phyloP scores from a whole-genome alignment of 2,888 invertebrate species.

The Pediacus dermestoides region DNA sequence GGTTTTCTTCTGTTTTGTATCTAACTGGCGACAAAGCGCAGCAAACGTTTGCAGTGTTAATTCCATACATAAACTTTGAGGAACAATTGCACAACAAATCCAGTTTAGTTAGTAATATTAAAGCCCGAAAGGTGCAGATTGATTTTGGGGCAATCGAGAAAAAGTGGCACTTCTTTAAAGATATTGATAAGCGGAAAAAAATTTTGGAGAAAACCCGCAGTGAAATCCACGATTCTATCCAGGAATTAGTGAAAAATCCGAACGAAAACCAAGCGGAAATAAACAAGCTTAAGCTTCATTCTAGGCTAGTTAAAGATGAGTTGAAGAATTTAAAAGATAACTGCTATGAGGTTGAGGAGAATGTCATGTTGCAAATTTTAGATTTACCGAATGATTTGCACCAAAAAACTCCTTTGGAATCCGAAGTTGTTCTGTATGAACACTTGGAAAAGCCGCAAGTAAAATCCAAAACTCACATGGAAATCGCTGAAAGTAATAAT shows the following conservation, averaged over 20 bases:
- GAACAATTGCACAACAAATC: slow-evolving; percentile 54
- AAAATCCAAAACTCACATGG: slow-evolving; percentile 52
- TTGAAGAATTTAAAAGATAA: slow-evolving; percentile 60
- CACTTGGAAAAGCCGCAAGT: slow-evolving; percentile 36
- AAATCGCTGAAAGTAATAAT: slow-evolving; percentile 54
- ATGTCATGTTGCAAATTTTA: slow-evolving; percentile 60
- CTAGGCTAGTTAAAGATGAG: slow-evolving; percentile 49
- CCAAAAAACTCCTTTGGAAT: slow-evolving; percentile 55
- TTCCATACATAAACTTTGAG: slow-evolving; percentile 66
- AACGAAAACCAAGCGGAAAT: slow-evolving; percentile 45
- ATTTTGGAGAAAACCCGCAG: slow-evolving; percentile 54
- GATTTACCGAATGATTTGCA: slow-evolving; percentile 70
- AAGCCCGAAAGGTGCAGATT: slow-evolving; percentile 54
- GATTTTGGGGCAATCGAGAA: slow-evolving; percentile 56
- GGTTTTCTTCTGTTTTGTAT: slow-evolving; percentile 57
- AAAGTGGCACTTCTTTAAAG: slow-evolving; percentile 61
- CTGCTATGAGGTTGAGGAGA: slow-evolving; percentile 71
- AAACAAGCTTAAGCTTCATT: slow-evolving; percentile 57
- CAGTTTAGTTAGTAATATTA: slow-evolving; percentile 55
- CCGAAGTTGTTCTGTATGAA: slow-evolving; percentile 36
- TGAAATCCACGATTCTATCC: slow-evolving; percentile 53
- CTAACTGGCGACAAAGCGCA: slow-evolving; percentile 68
- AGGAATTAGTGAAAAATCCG: slow-evolving; percentile 46
- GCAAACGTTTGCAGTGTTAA: slow-evolving; percentile 63
- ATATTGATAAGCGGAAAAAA: slow-evolving; percentile 53